phyloP scores from a whole-genome alignment of 2,113 vertebrate genomes.

The Climacteris rufus region DNA sequence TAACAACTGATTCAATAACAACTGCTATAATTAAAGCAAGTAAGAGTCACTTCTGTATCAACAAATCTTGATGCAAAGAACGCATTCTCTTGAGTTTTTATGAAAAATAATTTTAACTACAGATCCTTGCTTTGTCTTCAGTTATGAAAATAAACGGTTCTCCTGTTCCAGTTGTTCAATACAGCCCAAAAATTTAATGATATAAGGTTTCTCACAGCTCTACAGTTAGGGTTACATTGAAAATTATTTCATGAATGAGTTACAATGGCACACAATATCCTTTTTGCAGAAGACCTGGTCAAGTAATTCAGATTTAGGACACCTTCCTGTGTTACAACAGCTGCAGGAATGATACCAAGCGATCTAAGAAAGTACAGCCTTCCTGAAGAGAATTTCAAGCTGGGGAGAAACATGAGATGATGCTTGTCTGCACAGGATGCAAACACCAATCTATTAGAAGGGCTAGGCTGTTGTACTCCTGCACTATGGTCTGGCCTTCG shows the following conservation, averaged over 20 bases:
- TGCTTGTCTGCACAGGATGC: background rate
- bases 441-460: background rate
- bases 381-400: conserved; percentile 7
- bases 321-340: background rate
- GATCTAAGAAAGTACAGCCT: background rate
- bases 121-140: background rate
- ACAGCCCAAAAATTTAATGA: background rate
- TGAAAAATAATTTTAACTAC: background rate
- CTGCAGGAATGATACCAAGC: conserved; percentile 1
- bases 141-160: background rate
- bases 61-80: background rate
- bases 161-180: background rate
- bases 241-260: background rate
- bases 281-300: background rate
- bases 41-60: background rate
- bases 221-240: background rate
- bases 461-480: background rate
- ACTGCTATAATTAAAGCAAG: background rate
- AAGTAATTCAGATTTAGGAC: background rate
- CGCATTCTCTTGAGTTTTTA: background rate
- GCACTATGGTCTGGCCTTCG: background rate
- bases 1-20: background rate
- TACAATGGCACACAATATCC: background rate
- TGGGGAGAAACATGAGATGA: conserved; percentile 5
- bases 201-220: background rate